Percentiles rank a stretch among this genome's conserved stretches.
Conservation (phyloP, 2,797 vertebrate genomes). For the Ctenopoma kingsleyae region DNA sequence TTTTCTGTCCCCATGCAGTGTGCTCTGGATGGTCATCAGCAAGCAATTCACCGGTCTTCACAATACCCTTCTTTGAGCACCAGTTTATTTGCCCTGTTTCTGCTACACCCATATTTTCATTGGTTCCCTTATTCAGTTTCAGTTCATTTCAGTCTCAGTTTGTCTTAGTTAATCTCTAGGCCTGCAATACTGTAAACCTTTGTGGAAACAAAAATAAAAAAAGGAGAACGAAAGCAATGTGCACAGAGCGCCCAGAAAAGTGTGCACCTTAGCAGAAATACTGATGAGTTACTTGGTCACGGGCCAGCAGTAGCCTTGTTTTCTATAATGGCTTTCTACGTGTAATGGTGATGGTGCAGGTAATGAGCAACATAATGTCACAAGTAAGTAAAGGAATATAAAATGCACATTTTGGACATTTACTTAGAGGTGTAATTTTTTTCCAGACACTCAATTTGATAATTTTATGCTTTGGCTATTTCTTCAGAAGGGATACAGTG, state of each 20-base stretch:
- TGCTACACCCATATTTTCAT: constrained; percentile 34
- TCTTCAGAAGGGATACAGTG: constrained; percentile 24
- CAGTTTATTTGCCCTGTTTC: constrained; percentile 68
- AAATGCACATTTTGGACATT: constrained; percentile 62
- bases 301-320: constrained; percentile 64
- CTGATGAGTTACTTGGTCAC: constrained; percentile 74
- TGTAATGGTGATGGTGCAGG: constrained; percentile 69
- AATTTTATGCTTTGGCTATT: constrained; percentile 39
- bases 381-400: constrained; percentile 71
- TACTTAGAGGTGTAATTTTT: constrained; percentile 55
- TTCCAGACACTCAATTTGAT: constrained; percentile 45
- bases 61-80: constrained; percentile 78
- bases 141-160: constrained; percentile 46
- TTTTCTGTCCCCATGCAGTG: constrained; percentile 51
- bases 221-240: constrained; percentile 21
- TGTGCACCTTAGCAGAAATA: constrained; percentile 77
- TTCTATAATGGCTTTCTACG: constrained; percentile 65
- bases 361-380: constrained; percentile 76
- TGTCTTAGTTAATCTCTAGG: constrained; percentile 52
- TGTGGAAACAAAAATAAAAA: constrained; percentile 58
- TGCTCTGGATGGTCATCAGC: constrained; percentile 57
- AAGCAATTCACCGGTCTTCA: constrained; percentile 60
- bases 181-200: constrained; percentile 58
- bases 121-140: constrained; percentile 40
- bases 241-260: constrained; percentile 52